Base-by-base conservation (phyloP, 2,113 vertebrate genomes). In the Vidua macroura region DNA sequence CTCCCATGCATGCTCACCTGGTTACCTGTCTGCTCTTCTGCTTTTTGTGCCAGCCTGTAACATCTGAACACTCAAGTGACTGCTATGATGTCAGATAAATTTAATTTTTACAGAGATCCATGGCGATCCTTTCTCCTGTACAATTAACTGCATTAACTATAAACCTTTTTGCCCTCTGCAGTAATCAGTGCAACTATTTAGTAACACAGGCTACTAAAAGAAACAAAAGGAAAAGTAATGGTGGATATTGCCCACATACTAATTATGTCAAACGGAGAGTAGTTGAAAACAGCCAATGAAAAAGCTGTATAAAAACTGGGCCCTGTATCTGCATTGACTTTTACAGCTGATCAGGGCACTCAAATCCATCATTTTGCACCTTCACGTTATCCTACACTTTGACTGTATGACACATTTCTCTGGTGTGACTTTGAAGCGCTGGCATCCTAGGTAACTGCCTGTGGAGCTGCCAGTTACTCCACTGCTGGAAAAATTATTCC, bases 101-200 rank as follows among this genome's bases (percentile, higher is more conserved):
- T 69, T 55, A 19, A 73, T 28, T 91, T 92, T 70, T 92, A 44
- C 62, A 69, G 63, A 91, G 49, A 13, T 79, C 86, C 5, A 3
- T 67, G 53, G 25, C 0, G 0, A 35, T 53, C 27, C 15, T 53
- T 33, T 76, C 31, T 74, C 19, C 39, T 60, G 7, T 83, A 30
- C 56, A 74, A 83, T 59, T 91, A 76, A 37, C 21, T 77, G 43
- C 20, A 43, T 23, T 83, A 37, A 39, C 46, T 53, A 25, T 15
- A 33, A 93, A 79, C 23, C 16, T 60, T 66, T 41, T 66, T 64
- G 43, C 24, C 24, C 23, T 79, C 63, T 77, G 25, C 49, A 48
- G 22, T 31, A 85, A 76, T 72, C 59, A 75, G 25, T 69, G 43
- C 28, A 78, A 91, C 35, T 33, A n/a, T 55, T 83, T 81, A 90